A percentile compares a stretch with the other conserved stretches of the same genome.
phyloP scores from a whole-genome alignment of 2,113 vertebrate species.

The Aspiorhynchus laticeps region DNA sequence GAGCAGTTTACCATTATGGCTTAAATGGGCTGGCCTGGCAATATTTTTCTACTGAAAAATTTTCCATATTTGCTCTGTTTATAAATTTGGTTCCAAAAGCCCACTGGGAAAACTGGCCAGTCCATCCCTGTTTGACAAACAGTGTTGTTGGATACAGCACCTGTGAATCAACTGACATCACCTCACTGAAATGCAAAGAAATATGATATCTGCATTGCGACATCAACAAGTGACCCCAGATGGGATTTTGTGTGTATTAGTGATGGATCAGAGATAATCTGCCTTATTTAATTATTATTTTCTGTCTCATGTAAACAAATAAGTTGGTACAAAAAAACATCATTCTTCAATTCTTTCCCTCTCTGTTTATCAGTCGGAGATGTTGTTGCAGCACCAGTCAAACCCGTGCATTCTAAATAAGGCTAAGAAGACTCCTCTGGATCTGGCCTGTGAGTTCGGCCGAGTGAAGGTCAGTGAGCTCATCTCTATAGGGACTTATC shows the following conservation, averaged over 20 bases:
- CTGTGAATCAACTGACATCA: constrained; percentile 10
- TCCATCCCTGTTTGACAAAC: background rate
- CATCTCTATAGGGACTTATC: background rate
- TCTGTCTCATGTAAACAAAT: background rate
- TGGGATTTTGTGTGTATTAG: background rate
- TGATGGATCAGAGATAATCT: constrained; percentile 5
- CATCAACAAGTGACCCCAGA: background rate
- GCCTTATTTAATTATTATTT: background rate
- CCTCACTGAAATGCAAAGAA: constrained; percentile 1
- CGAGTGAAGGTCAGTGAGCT: constrained; percentile 85
- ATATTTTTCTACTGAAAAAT: background rate
- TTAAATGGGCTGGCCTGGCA: background rate
- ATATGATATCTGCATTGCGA: background rate
- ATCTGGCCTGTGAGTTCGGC: constrained; percentile 94
- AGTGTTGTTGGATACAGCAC: background rate
- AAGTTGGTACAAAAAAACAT: background rate
- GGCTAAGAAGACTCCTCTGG: constrained; percentile 90
- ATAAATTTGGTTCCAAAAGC: background rate
- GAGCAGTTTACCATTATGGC: background rate
- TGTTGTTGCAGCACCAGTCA: constrained; percentile 96
- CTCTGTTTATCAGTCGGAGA: constrained; percentile 82
- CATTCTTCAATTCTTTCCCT: background rate
- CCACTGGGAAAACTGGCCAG: background rate
- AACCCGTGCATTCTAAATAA: constrained; percentile 94
- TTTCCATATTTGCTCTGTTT: background rate